Percentiles rank a stretch among this genome's conserved stretches.
Conservation (phyloP, 1,140 invertebrate species). For the Papilio dardanus region DNA sequence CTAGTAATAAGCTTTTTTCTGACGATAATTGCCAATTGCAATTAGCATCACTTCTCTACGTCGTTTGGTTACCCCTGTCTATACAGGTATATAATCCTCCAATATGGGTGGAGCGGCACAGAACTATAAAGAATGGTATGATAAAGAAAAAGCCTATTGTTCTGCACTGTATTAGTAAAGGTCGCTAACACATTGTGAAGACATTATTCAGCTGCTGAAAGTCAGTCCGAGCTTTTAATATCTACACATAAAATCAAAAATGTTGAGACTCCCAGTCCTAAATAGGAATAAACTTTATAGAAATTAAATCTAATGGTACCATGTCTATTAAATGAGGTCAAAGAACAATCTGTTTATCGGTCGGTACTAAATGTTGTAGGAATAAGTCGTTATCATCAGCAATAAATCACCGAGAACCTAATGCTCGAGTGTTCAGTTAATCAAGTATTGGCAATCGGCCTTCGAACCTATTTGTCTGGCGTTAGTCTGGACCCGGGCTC, state of each 20-base stretch:
- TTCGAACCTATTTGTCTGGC: conserved; percentile 48
- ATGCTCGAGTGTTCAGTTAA: conserved; percentile 26
- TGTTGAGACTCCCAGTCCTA: no score
- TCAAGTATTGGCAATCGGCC: conserved; percentile 44
- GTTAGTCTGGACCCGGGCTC: conserved; percentile 41
- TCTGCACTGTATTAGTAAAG: no score
- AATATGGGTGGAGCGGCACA: no score
- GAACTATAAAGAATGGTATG: no score
- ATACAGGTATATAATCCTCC: no score
- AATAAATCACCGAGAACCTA: conserved; percentile 26
- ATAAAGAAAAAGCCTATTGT: no score
- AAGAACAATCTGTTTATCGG: background rate
- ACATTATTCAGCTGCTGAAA: no score
- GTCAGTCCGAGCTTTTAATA: no score
- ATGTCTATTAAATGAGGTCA: background rate
- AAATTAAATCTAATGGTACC: background rate
- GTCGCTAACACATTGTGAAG: no score
- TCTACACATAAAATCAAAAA: no score
- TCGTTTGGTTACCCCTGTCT: no score
- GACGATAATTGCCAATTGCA: background rate
- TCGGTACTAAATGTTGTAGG: background rate
- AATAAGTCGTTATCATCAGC: conserved; percentile 14
- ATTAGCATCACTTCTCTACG: background rate
- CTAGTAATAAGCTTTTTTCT: conserved; percentile 28
- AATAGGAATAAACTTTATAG: no score